A percentile compares a stretch with the other conserved stretches of the same genome.
Evolutionary conservation across 2,113 vertebrate genomes (phyloP).

Genomic region (Centropus unirufus): DNA sequence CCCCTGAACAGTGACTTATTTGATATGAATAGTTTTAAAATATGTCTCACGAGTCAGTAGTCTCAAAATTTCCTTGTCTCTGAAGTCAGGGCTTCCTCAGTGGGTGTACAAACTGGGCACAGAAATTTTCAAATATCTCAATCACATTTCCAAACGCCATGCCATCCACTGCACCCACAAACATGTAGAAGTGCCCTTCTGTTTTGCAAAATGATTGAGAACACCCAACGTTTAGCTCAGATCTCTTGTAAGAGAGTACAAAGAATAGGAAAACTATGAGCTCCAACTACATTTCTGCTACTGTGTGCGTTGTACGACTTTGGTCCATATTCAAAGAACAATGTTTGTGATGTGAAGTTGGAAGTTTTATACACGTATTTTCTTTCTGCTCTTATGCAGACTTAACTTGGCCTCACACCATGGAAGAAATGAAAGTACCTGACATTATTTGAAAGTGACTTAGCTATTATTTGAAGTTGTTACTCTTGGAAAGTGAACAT

Average conservation of each 20-base stretch:
- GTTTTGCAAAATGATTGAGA: slow-evolving; percentile 16
- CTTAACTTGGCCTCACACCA: slow-evolving; percentile 14
- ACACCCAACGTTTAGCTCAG: slow-evolving; percentile 25
- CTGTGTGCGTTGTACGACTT: neutral
- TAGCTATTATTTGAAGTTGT: neutral
- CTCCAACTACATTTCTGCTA: slow-evolving; percentile 34
- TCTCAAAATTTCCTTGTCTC: neutral
- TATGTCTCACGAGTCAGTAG: neutral
- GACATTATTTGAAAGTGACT: slow-evolving; percentile 5
- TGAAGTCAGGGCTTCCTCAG: neutral
- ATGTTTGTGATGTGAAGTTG: neutral
- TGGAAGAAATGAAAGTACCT: neutral
- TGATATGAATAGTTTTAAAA: neutral
- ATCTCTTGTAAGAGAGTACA: neutral
- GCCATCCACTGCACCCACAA: neutral
- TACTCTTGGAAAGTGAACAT: neutral
- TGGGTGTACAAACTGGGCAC: neutral
- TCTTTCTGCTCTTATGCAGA: neutral
- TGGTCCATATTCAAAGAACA: slow-evolving; percentile 36
- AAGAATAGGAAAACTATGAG: slow-evolving; percentile 26
- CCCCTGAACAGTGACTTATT: neutral
- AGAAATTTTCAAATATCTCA: neutral
- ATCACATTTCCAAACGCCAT: slow-evolving; percentile 24
- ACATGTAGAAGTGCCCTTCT: neutral
- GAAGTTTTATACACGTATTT: slow-evolving; percentile 6